These are phyloP conservation scores for Drosophila ohnishii DNA, from an alignment of 1,140 invertebrate species.

Conservation along the genomic window DNA sequence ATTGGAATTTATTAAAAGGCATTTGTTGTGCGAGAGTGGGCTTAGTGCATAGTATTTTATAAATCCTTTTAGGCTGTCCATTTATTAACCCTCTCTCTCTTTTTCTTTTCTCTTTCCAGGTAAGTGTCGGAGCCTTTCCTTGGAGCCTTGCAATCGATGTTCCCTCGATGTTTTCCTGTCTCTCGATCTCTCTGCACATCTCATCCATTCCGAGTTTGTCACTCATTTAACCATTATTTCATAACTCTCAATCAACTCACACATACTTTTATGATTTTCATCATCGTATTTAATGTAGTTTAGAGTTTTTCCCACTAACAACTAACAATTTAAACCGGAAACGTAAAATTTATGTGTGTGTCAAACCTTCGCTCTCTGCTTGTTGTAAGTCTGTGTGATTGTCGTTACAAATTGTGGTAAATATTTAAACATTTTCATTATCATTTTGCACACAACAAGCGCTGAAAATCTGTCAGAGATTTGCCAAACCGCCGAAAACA, in stretches of 20 bases:
- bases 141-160: constrained; percentile 42
- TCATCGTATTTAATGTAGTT: constrained; percentile 50
- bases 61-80: background rate
- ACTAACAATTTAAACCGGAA: constrained; percentile 28
- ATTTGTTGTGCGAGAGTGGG: background rate
- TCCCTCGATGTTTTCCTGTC: constrained; percentile 62
- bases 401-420: constrained; percentile 74
- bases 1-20: constrained; percentile 23
- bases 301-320: constrained; percentile 38
- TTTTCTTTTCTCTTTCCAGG: constrained; percentile 57
- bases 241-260: constrained; percentile 32
- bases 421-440: constrained; percentile 80
- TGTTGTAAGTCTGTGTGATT: constrained; percentile 41
- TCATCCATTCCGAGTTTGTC: constrained; percentile 10
- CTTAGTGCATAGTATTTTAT: background rate
- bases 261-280: constrained; percentile 33
- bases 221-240: constrained; percentile 19
- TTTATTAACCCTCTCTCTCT: background rate
- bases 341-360: constrained; percentile 27
- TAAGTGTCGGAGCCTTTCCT: constrained; percentile 37
- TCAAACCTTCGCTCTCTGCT: constrained; percentile 10
- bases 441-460: constrained; percentile 59
- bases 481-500: constrained; percentile 75
- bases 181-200: constrained; percentile 47
- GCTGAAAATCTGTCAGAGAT: constrained; percentile 74